Percentiles rank a stretch among this genome's conserved stretches.
Conservation (phyloP, 2,797 vertebrate species). For the Phaenicophaeus curvirostris region DNA sequence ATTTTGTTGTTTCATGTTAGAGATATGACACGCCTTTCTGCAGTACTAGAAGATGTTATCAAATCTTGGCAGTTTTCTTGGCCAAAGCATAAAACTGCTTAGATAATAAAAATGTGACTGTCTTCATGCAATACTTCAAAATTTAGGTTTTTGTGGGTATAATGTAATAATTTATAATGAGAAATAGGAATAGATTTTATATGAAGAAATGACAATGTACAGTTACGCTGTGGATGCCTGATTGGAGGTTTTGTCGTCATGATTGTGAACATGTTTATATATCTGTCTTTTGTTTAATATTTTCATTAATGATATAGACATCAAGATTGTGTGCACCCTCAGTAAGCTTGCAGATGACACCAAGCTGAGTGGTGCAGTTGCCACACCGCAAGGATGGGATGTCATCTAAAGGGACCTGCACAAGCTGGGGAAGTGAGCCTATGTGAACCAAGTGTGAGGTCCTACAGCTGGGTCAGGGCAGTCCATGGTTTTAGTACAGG, state of each 20-base stretch:
- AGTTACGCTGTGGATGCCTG: not conserved
- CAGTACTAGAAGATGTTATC: not conserved
- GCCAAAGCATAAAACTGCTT: not conserved
- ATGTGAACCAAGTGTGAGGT: too few relatives aligned
- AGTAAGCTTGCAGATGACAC: too few relatives aligned
- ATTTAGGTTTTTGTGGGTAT: not conserved
- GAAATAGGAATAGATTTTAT: not conserved
- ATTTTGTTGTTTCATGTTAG: not conserved
- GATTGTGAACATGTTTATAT: not conserved
- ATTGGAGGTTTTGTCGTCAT: not conserved
- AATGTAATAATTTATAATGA: not conserved
- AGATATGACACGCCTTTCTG: not conserved
- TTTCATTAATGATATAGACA: too few relatives aligned
- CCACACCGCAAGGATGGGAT: too few relatives aligned
- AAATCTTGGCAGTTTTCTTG: not conserved
- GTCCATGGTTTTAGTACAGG: too few relatives aligned
- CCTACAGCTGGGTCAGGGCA: too few relatives aligned
- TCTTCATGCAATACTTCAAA: not conserved
- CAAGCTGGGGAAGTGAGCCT: too few relatives aligned
- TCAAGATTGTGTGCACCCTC: too few relatives aligned
- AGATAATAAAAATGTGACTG: not conserved
- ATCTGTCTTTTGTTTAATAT: not conserved
- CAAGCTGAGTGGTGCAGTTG: too few relatives aligned
- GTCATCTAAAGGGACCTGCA: too few relatives aligned
- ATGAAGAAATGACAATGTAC: not conserved